These are phyloP conservation scores for Murina feae DNA, from an alignment of 2,113 vertebrate genomes.

Conservation along the genomic window DNA sequence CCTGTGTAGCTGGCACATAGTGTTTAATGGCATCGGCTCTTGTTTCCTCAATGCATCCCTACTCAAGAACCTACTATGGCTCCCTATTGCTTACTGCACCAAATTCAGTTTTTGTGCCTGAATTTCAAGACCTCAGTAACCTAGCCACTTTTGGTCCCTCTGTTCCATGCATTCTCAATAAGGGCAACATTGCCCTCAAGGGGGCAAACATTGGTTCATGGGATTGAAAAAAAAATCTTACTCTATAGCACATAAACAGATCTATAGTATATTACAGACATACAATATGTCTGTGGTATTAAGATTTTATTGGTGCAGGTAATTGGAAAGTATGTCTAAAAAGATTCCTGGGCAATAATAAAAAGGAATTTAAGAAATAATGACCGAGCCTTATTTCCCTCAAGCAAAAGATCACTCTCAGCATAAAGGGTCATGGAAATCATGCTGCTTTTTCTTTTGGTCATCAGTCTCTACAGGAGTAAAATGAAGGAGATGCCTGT, in stretches of 20 bases:
- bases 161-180: neutral
- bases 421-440: neutral
- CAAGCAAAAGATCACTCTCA: neutral
- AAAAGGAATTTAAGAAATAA: neutral
- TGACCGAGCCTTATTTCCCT: neutral
- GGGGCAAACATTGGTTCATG: neutral
- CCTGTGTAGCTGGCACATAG: neutral
- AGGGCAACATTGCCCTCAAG: neutral
- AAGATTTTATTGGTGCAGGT: neutral
- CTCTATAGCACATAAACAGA: neutral
- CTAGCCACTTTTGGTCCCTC: neutral
- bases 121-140: neutral
- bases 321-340: neutral
- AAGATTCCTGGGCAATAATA: neutral
- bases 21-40: neutral
- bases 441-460: neutral
- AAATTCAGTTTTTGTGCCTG: neutral
- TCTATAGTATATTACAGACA: neutral
- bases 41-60: neutral
- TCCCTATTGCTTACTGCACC: neutral
- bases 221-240: neutral
- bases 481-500: neutral
- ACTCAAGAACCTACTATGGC: neutral
- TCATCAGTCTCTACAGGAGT: neutral
- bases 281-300: neutral